Conservation (phyloP, 2,888 invertebrate genomes). For the Cerastoderma edule region DNA sequence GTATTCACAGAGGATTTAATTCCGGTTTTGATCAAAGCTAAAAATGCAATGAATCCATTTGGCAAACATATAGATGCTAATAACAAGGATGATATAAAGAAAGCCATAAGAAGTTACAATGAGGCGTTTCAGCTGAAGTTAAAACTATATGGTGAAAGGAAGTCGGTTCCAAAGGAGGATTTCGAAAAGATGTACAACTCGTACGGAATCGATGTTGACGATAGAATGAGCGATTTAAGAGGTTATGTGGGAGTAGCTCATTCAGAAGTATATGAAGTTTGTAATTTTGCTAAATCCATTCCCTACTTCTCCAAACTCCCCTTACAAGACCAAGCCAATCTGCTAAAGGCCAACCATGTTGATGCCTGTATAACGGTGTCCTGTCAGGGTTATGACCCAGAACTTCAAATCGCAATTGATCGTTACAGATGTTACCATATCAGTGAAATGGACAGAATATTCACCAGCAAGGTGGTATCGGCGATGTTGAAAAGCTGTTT, state of each 20-base stretch:
- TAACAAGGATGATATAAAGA: conserved; percentile 26
- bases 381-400: conserved; percentile 26
- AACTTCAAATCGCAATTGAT: conserved; percentile 19
- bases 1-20: conserved; percentile 22
- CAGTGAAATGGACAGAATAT: conserved; percentile 42
- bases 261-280: conserved; percentile 35
- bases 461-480: conserved; percentile 19
- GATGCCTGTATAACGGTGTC: conserved; percentile 48
- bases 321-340: conserved; percentile 40
- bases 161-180: conserved; percentile 49
- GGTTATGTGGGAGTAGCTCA: conserved; percentile 25
- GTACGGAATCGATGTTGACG: conserved; percentile 53
- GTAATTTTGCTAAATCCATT: conserved; percentile 51
- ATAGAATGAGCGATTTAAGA: conserved; percentile 38
- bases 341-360: conserved; percentile 37
- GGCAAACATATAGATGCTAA: conserved; percentile 35
- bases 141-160: conserved; percentile 43
- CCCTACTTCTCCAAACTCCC: conserved; percentile 50
- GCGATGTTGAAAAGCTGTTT: conserved; percentile 9
- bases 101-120: conserved; percentile 32
- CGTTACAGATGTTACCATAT: conserved; percentile 35
- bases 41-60: conserved; percentile 44
- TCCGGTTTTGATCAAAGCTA: conserved; percentile 30
- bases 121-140: conserved; percentile 38
- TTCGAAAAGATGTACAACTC: conserved; percentile 38